Conservation (phyloP, 2,797 vertebrate genomes). For the Dermochelys coriacea region DNA sequence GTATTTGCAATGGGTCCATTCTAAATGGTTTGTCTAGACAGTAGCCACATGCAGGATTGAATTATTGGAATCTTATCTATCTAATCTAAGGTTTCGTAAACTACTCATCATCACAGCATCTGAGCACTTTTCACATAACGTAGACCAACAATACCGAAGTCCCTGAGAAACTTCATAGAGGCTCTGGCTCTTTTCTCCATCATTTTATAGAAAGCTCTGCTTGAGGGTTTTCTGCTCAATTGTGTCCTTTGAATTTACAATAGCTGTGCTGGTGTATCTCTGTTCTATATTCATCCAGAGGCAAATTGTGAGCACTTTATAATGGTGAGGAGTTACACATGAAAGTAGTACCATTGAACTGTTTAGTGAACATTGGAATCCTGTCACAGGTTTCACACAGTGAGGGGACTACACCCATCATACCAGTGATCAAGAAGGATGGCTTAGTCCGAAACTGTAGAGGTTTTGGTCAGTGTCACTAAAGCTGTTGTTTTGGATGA, state of each 20-base stretch:
- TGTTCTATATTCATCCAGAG: neutral
- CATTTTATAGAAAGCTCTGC: neutral
- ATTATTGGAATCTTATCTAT: neutral
- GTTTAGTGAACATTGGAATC: neutral
- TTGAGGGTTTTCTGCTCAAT: neutral
- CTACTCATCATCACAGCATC: neutral
- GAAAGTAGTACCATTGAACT: neutral
- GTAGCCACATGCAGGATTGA: neutral
- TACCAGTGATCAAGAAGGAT: neutral
- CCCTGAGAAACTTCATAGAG: neutral
- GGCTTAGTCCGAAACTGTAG: neutral
- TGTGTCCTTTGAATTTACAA: neutral
- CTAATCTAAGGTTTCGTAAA: neutral
- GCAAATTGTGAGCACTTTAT: neutral
- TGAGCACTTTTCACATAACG: neutral
- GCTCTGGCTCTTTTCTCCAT: neutral
- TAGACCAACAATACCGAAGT: neutral
- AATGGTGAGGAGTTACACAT: neutral
- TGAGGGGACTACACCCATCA: neutral
- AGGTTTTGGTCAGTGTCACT: neutral
- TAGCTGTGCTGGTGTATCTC: neutral
- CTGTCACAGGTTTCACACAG: neutral
- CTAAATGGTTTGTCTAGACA: neutral
- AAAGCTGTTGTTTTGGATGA: neutral
- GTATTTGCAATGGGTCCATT: constrained; percentile 2